Conservation (phyloP, 1,140 invertebrate species). For the Drosophila hydei region DNA sequence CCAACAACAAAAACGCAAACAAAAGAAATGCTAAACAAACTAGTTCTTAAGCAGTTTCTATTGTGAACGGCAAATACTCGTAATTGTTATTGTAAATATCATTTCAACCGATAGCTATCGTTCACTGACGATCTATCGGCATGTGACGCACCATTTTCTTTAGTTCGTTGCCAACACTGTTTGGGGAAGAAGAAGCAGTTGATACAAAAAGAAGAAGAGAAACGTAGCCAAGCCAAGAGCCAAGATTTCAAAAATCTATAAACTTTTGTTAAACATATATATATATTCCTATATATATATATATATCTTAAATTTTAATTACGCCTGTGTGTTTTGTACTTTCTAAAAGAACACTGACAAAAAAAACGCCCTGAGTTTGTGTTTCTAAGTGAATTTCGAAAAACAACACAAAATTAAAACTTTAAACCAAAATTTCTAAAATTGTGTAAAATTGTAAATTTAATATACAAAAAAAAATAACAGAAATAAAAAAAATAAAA, state of each 20-base stretch:
- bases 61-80: slow-evolving; percentile 54
- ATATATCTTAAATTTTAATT: slow-evolving; percentile 59
- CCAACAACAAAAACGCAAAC: slow-evolving; percentile 1
- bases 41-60: slow-evolving; percentile 56
- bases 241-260: slow-evolving; percentile 81
- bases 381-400: slow-evolving; percentile 59
- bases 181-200: slow-evolving; percentile 33
- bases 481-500: slow-evolving; percentile 28
- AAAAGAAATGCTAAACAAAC: slow-evolving; percentile 35
- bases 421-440: slow-evolving; percentile 73
- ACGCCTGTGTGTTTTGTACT: slow-evolving; percentile 75
- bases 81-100: slow-evolving; percentile 64
- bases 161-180: slow-evolving; percentile 73
- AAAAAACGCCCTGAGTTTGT: slow-evolving; percentile 55
- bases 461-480: slow-evolving; percentile 29
- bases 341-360: slow-evolving; percentile 69
- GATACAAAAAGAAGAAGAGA: slow-evolving; percentile 37
- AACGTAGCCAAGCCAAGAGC: slow-evolving; percentile 67
- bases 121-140: slow-evolving; percentile 4
- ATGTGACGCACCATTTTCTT: slow-evolving; percentile 14
- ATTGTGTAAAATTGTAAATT: slow-evolving; percentile 70
- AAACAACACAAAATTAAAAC: slow-evolving; percentile 44
- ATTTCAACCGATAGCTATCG: slow-evolving; percentile 46
- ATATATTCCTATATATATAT: background rate
- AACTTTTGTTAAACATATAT: slow-evolving; percentile 76